Evolutionary conservation across 2,888 invertebrate species (phyloP), one percentile per base, ranked within the genome.

Genomic region (Apamea monoglypha): DNA sequence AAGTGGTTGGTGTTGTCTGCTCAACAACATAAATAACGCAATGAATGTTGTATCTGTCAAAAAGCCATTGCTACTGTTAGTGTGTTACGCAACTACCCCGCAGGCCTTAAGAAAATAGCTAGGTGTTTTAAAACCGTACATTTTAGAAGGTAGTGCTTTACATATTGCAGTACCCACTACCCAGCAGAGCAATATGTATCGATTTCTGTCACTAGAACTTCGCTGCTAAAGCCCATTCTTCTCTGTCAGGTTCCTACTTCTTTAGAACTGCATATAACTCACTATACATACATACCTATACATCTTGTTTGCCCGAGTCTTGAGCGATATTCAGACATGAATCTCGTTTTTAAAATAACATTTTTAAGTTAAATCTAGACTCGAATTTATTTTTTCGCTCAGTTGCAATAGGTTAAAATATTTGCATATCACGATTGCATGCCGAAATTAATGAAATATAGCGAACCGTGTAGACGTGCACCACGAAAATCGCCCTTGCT

Each of bases 151-250:
- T 53, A 10, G 8, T 25, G 36, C 66, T 71, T 79, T 84, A 71
- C 61, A 85, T 87, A 84, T 64, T 80, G 74, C 61, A 61, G 53
- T 66, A 53, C 18, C n/a, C 44, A 61, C 70, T 14, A 44, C 61
- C 67, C 29, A n/a, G 29, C 56, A 66, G 36, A 68, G 85, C 67
- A 87, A 85, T 76, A 80, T 72, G 68, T 84, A 85, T 85, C 85
- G 85, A 87, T 84, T 85, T 36, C 59, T 56, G 74, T 84, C 87
- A 59, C 71, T 74, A 50, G 56, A 63, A 84, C 74, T 85, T 71
- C 59, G 32, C 12, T 63, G 61, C 64, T 32, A 25, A n/a, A 59
- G 18, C 14, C 71, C 74, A 85, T 85, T 85, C 68, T 84, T 85
- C 85, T 80, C 59, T 69, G 87, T 87, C 85, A 80, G 10, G 36